phyloP scores from a whole-genome alignment of 2,797 vertebrate genomes.

The Erithacus rubecula region DNA sequence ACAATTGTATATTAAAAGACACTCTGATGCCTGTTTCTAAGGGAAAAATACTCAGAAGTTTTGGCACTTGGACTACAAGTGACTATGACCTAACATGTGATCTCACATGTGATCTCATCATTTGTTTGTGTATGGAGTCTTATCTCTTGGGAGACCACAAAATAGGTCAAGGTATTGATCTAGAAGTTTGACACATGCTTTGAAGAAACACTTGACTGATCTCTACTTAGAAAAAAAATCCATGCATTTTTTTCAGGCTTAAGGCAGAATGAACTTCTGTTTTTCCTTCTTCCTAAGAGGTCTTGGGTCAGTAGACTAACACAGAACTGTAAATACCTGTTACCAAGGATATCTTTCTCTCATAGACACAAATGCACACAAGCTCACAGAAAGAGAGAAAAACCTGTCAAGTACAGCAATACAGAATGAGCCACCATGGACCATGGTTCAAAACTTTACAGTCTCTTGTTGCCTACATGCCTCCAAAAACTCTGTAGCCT shows the following conservation, averaged over 20 bases:
- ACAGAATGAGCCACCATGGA: not conserved
- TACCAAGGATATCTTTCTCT: not conserved
- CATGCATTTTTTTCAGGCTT: not conserved
- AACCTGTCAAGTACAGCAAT: not conserved
- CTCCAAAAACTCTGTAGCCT: not conserved
- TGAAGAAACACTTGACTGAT: not conserved
- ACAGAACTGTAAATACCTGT: not conserved
- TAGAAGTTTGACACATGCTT: not conserved
- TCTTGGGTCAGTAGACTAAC: not conserved
- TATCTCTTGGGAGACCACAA: slow-evolving; percentile 52
- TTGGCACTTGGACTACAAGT: slow-evolving; percentile 1
- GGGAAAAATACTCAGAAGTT: not conserved
- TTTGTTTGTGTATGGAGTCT: slow-evolving; percentile 28
- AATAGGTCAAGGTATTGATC: slow-evolving; percentile 61
- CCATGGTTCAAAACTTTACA: not conserved
- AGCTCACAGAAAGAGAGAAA: not conserved
- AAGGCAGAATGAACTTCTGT: not conserved
- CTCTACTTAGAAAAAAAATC: not conserved
- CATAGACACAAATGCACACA: not conserved
- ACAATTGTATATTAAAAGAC: not conserved
- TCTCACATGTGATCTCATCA: slow-evolving; percentile 27
- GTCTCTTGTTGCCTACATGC: not conserved
- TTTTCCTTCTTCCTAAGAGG: not conserved
- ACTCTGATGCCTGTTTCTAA: not conserved
- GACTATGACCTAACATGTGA: not conserved